These are phyloP conservation scores for Xestia rhomboidea DNA, from an alignment of 2,888 invertebrate genomes.

Conservation along the genomic window DNA sequence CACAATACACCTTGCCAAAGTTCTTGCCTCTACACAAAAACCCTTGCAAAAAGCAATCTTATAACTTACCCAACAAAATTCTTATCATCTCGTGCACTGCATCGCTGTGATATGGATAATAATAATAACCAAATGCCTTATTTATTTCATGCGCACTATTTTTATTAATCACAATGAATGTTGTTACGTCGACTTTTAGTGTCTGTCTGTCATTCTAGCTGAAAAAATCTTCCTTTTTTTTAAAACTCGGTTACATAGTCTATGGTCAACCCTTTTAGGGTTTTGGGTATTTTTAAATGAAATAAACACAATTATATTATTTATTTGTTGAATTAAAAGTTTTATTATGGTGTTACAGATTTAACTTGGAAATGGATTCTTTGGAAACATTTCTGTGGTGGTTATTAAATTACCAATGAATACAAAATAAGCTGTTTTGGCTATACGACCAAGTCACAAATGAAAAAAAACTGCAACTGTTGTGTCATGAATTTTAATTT, in stretches of 20 bases:
- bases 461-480: not conserved
- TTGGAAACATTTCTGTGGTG: not conserved
- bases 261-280: not conserved
- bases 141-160: slow-evolving; percentile 68
- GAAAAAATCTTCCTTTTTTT: not conserved
- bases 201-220: slow-evolving; percentile 45
- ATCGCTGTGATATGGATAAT: slow-evolving; percentile 81
- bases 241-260: not conserved
- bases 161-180: slow-evolving; percentile 50
- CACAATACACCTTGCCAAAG: not conserved
- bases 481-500: not conserved
- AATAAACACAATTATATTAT: not conserved
- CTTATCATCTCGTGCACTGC: slow-evolving; percentile 61
- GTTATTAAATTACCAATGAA: not conserved
- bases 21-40: slow-evolving; percentile 4
- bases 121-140: slow-evolving; percentile 78
- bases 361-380: not conserved
- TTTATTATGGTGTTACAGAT: not conserved
- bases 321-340: not conserved
- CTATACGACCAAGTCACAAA: not conserved
- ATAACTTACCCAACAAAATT: slow-evolving; percentile 7
- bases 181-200: slow-evolving; percentile 53
- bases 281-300: not conserved
- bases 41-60: not conserved
- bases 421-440: not conserved